phyloP scores from a whole-genome alignment of 2,888 invertebrate genomes.

The Melieria crassipennis region DNA sequence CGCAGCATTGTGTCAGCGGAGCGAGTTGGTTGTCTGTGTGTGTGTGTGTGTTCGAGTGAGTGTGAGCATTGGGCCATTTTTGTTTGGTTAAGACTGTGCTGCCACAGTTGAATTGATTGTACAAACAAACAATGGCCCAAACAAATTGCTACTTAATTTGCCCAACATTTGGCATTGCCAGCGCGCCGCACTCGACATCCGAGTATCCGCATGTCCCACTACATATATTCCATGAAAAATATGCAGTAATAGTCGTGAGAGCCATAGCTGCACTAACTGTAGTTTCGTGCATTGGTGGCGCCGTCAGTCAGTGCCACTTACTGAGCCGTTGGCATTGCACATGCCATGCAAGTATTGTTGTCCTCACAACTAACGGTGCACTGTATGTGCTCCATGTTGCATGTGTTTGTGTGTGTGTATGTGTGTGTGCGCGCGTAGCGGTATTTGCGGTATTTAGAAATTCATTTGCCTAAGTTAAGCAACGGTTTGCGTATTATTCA shows the following conservation, averaged over 20 bases:
- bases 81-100: neutral
- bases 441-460: no score
- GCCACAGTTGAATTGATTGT: constrained; percentile 23
- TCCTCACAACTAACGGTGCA: no score
- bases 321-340: no score
- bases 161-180: constrained; percentile 13
- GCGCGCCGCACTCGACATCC: neutral
- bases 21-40: neutral
- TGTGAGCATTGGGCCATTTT: neutral
- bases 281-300: neutral
- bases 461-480: no score
- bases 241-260: neutral
- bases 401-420: no score
- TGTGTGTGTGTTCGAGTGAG: constrained; percentile 7
- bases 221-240: neutral
- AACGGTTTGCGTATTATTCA: no score
- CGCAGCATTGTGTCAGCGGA: neutral
- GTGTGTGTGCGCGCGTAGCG: no score
- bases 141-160: constrained; percentile 26
- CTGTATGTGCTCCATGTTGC: no score
- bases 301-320: neutral
- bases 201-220: neutral
- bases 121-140: constrained; percentile 9
- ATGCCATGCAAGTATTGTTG: no score
- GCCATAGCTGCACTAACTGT: constrained; percentile 9